Percentiles rank a stretch among this genome's conserved stretches.
Conservation (phyloP, 2,888 invertebrate species). For the Patella pellucida region DNA sequence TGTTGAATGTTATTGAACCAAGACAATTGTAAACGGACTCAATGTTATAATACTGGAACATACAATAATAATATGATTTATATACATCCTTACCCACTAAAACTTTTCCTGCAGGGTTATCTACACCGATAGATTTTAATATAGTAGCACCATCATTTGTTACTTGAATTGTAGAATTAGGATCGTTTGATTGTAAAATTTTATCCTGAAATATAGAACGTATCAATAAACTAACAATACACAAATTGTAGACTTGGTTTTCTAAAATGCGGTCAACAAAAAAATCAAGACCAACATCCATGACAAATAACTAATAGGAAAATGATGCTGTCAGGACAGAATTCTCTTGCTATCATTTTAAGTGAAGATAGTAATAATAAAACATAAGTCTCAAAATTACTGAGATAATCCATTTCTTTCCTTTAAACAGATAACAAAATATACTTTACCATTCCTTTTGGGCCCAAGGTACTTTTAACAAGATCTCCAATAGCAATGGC, state of each 20-base stretch:
- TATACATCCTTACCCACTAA: conserved; percentile 78
- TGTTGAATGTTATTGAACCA: too few species aligned
- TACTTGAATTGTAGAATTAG: conserved; percentile 82
- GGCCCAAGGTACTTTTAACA: conserved; percentile 97
- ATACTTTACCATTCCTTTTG: conserved; percentile 90
- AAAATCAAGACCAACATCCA: too few species aligned
- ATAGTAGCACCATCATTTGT: conserved; percentile 99
- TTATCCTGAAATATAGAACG: conserved; percentile 72
- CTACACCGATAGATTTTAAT: conserved; percentile 93
- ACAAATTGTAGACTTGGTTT: too few species aligned
- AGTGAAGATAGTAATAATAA: too few species aligned
- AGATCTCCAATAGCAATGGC: conserved; percentile 99
- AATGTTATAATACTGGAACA: not conserved
- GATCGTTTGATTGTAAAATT: conserved; percentile 71
- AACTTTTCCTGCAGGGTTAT: conserved; percentile 99
- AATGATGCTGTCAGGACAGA: too few species aligned
- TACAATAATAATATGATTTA: not conserved
- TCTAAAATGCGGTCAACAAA: too few species aligned
- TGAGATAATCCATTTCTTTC: too few species aligned
- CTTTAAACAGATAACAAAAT: not conserved
- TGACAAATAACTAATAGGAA: too few species aligned
- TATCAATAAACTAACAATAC: too few species aligned
- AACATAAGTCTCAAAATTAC: too few species aligned
- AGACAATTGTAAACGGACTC: too few species aligned
- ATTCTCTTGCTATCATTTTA: too few species aligned